A percentile compares a stretch with the other conserved stretches of the same genome.
These are phyloP conservation scores for Microctonus hyperodae DNA, from an alignment of 2,888 invertebrate genomes.

Conservation along the genomic window DNA sequence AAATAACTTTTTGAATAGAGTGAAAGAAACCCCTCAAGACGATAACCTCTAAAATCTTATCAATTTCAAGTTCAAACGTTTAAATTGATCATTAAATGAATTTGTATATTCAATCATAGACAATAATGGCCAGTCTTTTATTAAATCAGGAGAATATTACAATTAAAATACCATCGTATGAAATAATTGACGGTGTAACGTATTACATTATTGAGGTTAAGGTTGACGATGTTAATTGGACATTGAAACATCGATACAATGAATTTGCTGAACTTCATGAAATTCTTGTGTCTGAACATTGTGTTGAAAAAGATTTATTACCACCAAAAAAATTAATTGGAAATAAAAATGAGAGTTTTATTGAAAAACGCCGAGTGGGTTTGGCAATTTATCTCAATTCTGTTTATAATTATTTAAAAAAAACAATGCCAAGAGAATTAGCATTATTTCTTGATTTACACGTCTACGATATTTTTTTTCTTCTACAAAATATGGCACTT, in stretches of 20 bases:
- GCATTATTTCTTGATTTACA: slow-evolving; percentile 89
- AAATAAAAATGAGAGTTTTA: slow-evolving; percentile 86
- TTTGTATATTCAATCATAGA: slow-evolving; percentile 23
- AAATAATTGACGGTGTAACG: slow-evolving; percentile 72
- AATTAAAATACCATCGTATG: slow-evolving; percentile 72
- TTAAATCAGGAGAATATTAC: slow-evolving; percentile 72
- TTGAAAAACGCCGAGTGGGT: slow-evolving; percentile 82
- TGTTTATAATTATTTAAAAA: slow-evolving; percentile 77
- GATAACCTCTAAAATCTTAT: neutral
- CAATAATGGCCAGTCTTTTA: slow-evolving; percentile 81
- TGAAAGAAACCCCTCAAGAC: too few relatives aligned
- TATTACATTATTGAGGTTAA: slow-evolving; percentile 77
- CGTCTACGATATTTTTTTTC: slow-evolving; percentile 87
- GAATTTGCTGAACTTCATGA: slow-evolving; percentile 91
- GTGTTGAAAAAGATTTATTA: slow-evolving; percentile 82
- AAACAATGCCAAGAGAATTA: slow-evolving; percentile 81
- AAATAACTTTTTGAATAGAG: too few relatives aligned
- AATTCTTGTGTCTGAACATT: slow-evolving; percentile 79
- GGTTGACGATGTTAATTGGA: slow-evolving; percentile 81
- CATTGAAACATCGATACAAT: slow-evolving; percentile 84
- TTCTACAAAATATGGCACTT: slow-evolving; percentile 83
- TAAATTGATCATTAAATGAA: neutral
- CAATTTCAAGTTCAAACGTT: neutral
- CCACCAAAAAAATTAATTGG: slow-evolving; percentile 95
- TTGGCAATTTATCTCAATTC: slow-evolving; percentile 83